phyloP scores from a whole-genome alignment of 2,113 vertebrate genomes.

The Ctenodactylus gundi region DNA sequence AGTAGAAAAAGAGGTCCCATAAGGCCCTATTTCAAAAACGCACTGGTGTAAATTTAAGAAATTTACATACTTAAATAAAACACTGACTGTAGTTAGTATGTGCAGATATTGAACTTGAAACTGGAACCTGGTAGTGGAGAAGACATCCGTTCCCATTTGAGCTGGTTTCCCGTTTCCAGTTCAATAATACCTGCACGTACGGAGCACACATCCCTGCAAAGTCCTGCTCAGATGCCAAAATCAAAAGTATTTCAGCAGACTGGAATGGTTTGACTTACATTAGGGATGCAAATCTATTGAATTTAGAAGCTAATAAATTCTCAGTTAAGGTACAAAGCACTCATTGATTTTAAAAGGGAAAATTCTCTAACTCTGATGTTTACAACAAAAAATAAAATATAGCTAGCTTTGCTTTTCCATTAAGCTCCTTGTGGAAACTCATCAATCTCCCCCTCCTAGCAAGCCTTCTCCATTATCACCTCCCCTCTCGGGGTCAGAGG shows the following conservation, averaged over 20 bases:
- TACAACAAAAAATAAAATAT: constrained; percentile 46
- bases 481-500: neutral
- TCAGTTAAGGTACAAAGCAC: constrained; percentile 51
- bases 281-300: constrained; percentile 53
- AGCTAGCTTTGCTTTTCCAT: constrained; percentile 47
- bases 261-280: constrained; percentile 32
- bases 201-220: neutral
- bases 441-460: neutral
- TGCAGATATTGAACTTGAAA: constrained; percentile 64
- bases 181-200: constrained; percentile 24
- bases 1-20: neutral
- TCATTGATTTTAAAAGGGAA: constrained; percentile 55
- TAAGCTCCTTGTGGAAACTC: constrained; percentile 43
- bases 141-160: constrained; percentile 9
- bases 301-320: constrained; percentile 47
- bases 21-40: constrained; percentile 40
- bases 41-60: constrained; percentile 46
- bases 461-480: neutral
- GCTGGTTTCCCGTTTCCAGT: constrained; percentile 38
- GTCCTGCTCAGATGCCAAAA: constrained; percentile 48
- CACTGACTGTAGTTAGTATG: constrained; percentile 23
- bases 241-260: constrained; percentile 32
- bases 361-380: neutral
- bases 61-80: constrained; percentile 67
- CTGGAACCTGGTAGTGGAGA: constrained; percentile 44